phyloP scores from a whole-genome alignment of 1,140 invertebrate genomes.

The Trinorchestia longiramus region DNA sequence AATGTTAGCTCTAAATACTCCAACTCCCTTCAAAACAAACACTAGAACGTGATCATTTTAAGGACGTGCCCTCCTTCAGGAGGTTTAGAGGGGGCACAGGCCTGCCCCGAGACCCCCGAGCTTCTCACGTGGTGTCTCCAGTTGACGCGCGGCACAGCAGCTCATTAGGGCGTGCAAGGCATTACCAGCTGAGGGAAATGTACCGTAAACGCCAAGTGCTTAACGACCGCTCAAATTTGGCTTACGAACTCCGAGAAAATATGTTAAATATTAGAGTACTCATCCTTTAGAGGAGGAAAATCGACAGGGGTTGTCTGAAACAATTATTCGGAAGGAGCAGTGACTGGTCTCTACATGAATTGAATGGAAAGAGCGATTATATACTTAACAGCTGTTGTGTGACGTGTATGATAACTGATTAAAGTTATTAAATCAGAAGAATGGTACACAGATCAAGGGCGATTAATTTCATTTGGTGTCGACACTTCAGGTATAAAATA shows the following conservation, averaged over 20 bases:
- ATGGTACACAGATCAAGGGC: not conserved
- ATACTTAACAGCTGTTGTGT: not conserved
- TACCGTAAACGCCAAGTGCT: not conserved
- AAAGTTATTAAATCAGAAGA: not conserved
- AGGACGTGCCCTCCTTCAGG: no score
- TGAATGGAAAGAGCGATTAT: not conserved
- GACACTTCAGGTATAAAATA: no score
- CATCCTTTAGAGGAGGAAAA: not conserved
- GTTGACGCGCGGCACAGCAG: not conserved
- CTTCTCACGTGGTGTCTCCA: not conserved
- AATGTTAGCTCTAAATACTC: no score
- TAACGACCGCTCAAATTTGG: constrained; percentile 25
- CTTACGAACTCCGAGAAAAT: not conserved
- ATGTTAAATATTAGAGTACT: not conserved
- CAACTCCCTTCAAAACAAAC: not conserved
- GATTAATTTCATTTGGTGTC: not conserved
- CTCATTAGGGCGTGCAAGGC: constrained; percentile 14
- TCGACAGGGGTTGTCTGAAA: not conserved
- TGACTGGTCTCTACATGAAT: not conserved
- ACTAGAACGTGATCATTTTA: not conserved
- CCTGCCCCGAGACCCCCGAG: no score
- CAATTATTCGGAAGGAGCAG: not conserved
- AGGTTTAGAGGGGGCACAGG: no score
- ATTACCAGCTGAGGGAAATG: constrained; percentile 8
- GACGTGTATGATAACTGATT: not conserved